Evolutionary conservation across 2,113 vertebrate species (phyloP).

Genomic region (Brienomyrus brachyistius): DNA sequence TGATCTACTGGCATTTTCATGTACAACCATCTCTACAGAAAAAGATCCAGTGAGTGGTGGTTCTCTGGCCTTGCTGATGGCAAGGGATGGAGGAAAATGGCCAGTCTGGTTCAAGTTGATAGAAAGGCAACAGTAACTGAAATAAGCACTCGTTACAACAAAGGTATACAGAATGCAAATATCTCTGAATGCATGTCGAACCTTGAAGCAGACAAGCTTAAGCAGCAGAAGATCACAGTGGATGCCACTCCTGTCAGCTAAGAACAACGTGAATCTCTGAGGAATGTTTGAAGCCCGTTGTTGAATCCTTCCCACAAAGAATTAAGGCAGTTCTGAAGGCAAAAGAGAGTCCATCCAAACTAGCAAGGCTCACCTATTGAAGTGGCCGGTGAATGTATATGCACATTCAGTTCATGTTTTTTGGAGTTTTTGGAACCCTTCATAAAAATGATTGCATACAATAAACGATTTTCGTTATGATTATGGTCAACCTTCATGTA

Average conservation of each 20-base stretch:
- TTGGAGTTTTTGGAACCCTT: too few species aligned
- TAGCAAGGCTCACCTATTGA: too few species aligned
- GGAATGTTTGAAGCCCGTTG: neutral
- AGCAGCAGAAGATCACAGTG: neutral
- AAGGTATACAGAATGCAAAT: neutral
- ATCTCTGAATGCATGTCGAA: neutral
- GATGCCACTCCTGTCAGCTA: neutral
- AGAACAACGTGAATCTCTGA: neutral
- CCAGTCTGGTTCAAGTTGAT: neutral
- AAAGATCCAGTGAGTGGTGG: too few species aligned
- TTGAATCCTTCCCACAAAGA: neutral
- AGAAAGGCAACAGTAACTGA: neutral
- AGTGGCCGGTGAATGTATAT: too few species aligned
- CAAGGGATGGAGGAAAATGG: neutral
- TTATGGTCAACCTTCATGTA: too few species aligned
- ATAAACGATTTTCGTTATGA: too few species aligned
- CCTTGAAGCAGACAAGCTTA: neutral
- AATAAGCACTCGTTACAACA: neutral
- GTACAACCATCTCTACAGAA: too few species aligned
- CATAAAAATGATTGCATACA: too few species aligned
- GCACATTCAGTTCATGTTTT: too few species aligned
- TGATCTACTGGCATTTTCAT: neutral
- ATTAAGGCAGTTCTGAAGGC: neutral
- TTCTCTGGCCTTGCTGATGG: neutral
- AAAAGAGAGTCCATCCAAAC: too few species aligned